Base-by-base conservation (phyloP, 2,113 vertebrate genomes). In the Lagopus leucura region DNA sequence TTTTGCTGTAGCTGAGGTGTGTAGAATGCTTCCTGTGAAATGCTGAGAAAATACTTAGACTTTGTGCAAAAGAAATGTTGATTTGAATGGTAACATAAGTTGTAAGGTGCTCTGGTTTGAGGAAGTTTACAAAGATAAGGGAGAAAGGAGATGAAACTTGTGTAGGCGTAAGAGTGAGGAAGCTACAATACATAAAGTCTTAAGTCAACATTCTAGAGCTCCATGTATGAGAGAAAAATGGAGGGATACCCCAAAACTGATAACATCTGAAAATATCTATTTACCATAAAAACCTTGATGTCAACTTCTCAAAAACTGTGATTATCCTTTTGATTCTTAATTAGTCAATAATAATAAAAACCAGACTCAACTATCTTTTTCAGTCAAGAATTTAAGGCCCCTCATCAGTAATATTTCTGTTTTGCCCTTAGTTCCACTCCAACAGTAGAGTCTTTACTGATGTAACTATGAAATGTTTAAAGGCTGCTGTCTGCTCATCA, bases 401-500 rank as follows among this genome's bases (percentile, higher is more conserved):
- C 55, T 78, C 82, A 74, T 88, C 74, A 80, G 13, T 75, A 74
- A 8, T 67, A 36, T 83, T 92, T 92, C 82, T 85, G 64, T 79
- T 88, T 95, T 67, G 60, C 87, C 38, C 55, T 89, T 77, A 80
- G 50, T 71, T 28, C 77, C 7, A 21, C 22, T 89, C 57, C 82
- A 78, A 55, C 82, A 88, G 42, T 13, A 60, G 82, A 66, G 66
- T 71, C 89, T 84, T 95, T 95, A 43, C 30, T 93, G 52, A 65
- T 90, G 13, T 67, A 84, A 86, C 78, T 94, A 60, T 45, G 21
- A 86, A 86, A 90, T 9, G 30, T 86, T 54, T 81, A 76, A 92
- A 80, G 88, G 48, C 40, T 92, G 40, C 32, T 86, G 28, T 75
- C n/a, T 83, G 54, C 66, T 96, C 91, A 87, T 57, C 69, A 92